Percentiles rank a stretch among this genome's conserved stretches.
Evolutionary conservation across 2,797 vertebrate genomes (phyloP).

Genomic region (Potorous gilbertii): DNA sequence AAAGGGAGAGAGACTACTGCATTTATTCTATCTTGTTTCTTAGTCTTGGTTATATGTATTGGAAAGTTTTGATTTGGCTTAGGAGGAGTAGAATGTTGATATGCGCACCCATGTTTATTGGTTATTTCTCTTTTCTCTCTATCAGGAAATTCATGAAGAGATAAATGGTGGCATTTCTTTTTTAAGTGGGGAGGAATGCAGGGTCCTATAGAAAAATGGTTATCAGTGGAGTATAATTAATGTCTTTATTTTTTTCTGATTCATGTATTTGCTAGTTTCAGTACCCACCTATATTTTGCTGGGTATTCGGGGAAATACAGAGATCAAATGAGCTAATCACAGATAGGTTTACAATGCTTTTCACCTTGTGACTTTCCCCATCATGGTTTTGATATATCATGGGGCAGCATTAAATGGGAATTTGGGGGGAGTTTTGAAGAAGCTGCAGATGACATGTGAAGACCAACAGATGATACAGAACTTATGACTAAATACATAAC

Average conservation of each 20-base stretch:
- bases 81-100: not conserved
- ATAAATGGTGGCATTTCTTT: not conserved
- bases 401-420: not conserved
- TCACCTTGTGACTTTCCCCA: no score
- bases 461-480: not conserved
- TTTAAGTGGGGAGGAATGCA: not conserved
- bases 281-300: not conserved
- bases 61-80: not conserved
- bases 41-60: not conserved
- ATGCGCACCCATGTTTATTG: not conserved
- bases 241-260: not conserved
- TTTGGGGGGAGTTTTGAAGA: not conserved
- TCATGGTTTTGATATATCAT: not conserved
- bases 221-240: not conserved
- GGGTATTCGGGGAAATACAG: not conserved
- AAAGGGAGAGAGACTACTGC: not conserved
- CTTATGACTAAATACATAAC: not conserved
- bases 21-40: not conserved
- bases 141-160: constrained; percentile 3
- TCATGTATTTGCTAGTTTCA: not conserved
- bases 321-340: not conserved
- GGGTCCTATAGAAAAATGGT: not conserved
- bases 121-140: not conserved
- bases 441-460: not conserved
- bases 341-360: not conserved